Base-by-base conservation (phyloP, 2,888 invertebrate genomes). In the Eubasilissa splendida region DNA sequence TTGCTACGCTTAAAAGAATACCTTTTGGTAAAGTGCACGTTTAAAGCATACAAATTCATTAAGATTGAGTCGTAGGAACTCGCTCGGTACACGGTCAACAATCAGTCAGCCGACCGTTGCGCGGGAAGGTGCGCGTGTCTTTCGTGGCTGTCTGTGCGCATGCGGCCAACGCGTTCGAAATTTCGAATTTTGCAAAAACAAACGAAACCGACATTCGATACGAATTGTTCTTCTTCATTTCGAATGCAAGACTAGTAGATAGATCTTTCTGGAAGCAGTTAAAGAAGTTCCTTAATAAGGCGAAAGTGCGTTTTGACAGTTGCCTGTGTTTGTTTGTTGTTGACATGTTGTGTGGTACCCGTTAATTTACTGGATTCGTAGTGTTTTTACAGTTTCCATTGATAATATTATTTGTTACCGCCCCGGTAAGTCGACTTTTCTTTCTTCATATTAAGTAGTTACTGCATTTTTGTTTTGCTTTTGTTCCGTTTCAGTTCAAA, bases 21-120 rank as follows among this genome's bases (percentile, higher is more conserved):
- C 58, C 3, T 9, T 58, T 58, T 58, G 11, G 9, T n/a, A n/a
- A 58, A 58, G n/a, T 58, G 58, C 58, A 11, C 58, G 0, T n/a
- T 42, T 42, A 42, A 42, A 42, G 42, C 7, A 42, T 42, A 42
- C 2, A 5, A 42, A 50, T 33, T 68, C 42, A n/a, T 33, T 50
- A n/a, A 52, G 52, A 7, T n/a, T n/a, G 50, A 52, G 68, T 42
- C 42, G n/a, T n/a, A n/a, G 50, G 68, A 31, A 42, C 42, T 42
- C 42, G 42, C 42, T 42, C 42, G 42, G 42, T 2, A 42, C 42
- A 42, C 42, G 2, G 7, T 42, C 42, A 42, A 53, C 71, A 71
- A 53, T 71, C 71, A 71, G 71, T 71, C 71, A 71, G 71, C 54
- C 71, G 71, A 71, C 71, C 71, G 54, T 52, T 71, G 71, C 53